These are phyloP conservation scores for Hexactinellida sp. DNA, from an alignment of 37 sponge, comb jelly and placozoan species.

Conservation along the genomic window DNA sequence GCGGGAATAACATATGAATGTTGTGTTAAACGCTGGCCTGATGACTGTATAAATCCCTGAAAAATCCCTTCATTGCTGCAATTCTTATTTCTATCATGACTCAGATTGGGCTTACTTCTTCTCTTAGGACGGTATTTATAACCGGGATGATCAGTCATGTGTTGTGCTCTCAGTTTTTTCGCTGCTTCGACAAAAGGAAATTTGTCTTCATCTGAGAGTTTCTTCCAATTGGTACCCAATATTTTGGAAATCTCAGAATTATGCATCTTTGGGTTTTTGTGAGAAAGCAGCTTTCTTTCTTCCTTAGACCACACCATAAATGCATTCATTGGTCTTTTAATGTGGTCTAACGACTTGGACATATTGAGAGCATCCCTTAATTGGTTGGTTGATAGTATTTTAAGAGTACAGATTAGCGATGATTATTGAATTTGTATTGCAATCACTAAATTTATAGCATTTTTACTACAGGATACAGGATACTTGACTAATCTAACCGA, in stretches of 20 bases:
- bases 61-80: background rate
- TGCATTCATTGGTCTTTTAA: conserved; percentile 99
- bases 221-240: conserved; percentile 90
- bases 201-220: conserved; percentile 68
- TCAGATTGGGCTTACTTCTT: conserved; percentile 31
- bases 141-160: conserved; percentile 82
- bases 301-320: conserved; percentile 99
- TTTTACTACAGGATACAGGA: background rate
- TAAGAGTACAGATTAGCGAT: background rate
- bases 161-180: conserved; percentile 76
- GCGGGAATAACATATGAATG: background rate
- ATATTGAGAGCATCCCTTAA: background rate
- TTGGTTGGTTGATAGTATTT: background rate
- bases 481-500: background rate
- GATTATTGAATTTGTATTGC: background rate
- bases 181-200: conserved; percentile 90
- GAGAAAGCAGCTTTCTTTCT: conserved; percentile 78
- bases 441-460: background rate
- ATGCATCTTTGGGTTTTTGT: conserved; percentile 97
- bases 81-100: background rate
- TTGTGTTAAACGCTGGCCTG: background rate
- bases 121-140: conserved; percentile 94
- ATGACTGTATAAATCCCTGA: background rate
- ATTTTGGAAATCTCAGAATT: conserved; percentile 91
- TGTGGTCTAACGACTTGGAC: conserved; percentile 40